phyloP scores from a whole-genome alignment of 2,113 vertebrate species.

The Dryoscopus gambensis region DNA sequence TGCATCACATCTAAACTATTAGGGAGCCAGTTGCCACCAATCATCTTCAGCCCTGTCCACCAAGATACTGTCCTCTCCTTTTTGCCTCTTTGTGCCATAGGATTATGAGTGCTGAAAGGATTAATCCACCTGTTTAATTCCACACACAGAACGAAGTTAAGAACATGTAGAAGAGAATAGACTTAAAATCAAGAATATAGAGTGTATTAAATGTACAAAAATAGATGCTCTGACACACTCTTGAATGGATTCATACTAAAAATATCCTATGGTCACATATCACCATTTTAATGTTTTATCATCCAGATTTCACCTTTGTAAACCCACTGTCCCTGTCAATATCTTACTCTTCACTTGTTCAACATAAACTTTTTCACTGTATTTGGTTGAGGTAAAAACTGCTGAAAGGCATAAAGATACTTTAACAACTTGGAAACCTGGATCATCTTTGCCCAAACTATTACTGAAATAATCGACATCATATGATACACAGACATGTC shows the following conservation, averaged over 20 bases:
- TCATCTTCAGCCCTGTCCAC: not conserved
- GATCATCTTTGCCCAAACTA: not conserved
- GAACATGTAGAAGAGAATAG: not conserved
- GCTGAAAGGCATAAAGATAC: not conserved
- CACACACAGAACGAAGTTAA: not conserved
- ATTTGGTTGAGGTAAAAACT: not conserved
- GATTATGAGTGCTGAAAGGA: not conserved
- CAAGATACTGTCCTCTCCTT: not conserved
- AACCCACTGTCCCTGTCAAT: not conserved
- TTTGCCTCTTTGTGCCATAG: not conserved
- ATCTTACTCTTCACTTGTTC: not conserved
- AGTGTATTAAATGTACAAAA: not conserved
- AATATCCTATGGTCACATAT: not conserved
- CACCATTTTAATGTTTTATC: not conserved
- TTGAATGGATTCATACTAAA: not conserved
- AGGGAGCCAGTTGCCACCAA: not conserved
- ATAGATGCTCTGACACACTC: not conserved
- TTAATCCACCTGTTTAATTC: not conserved
- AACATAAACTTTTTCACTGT: not conserved
- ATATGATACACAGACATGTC: not conserved
- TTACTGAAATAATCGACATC: not conserved
- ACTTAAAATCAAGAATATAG: not conserved
- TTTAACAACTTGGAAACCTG: not conserved
- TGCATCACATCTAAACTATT: not conserved
- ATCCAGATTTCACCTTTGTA: not conserved